Base-by-base conservation (phyloP, 2,888 invertebrate species). In the Prosopocoilus inquinatus region DNA sequence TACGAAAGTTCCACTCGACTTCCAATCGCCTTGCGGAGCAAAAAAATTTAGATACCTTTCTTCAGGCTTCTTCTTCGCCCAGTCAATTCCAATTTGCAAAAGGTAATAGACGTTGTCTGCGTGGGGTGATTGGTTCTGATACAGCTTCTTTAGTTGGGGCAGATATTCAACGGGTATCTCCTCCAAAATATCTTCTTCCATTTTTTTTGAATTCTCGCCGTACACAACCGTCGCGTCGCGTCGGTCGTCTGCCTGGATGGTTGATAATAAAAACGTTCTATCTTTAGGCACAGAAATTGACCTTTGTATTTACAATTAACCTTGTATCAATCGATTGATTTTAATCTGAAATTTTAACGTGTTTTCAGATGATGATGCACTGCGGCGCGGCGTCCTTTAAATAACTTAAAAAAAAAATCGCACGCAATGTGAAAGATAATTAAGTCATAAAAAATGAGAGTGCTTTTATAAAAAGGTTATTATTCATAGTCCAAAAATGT, bases 11-110 rank as follows among this genome's bases (percentile, higher is more conserved):
- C 79, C 81, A 60, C 75, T 75, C 28, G 48, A 45, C 41, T 49
- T 35, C 28, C 75, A 66, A 50, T 79, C 71, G 32, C 79, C 80
- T 38, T 70, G 69, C 1, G 79, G 79, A 44, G 78, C 77, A 54
- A 74, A 79, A n/a, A 80, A 76, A 62, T 71, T 70, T 52, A 79
- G 55, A 34, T 63, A 63, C 8, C 61, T 61, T 43, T 62, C 58
- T 41, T 62, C 57, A 13, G 64, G 64, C 38, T 57, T 54, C 36
- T 50, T 56, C 32, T 65, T 61, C 20, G 70, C 66, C 72, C 78
- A 77, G 12, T 65, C 59, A 44, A 72, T 70, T 50, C 75, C 74
- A 41, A 73, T 78, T 33, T 76, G 70, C 20, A 82, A 61, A 34
- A 76, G 69, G 13, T 74, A 70, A 56, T 74, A 75, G 0, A 72